phyloP scores from a whole-genome alignment of 92 coral and sea anemone genomes.

The Porites rus region DNA sequence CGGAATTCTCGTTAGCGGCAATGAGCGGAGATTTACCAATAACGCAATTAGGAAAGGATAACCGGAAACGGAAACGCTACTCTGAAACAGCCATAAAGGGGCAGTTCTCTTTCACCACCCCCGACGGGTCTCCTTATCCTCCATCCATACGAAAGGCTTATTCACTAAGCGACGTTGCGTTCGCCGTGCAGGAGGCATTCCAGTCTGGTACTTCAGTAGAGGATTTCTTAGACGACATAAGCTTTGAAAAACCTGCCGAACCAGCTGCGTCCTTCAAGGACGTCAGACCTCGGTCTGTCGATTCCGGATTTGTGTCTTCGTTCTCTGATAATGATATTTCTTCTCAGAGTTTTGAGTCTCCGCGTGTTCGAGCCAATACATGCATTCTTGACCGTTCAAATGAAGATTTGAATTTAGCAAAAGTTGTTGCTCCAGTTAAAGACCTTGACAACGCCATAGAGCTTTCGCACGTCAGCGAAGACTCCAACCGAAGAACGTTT shows the following conservation, averaged over 20 bases:
- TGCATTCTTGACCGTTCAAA: constrained; percentile 27
- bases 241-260: constrained; percentile 45
- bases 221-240: constrained; percentile 54
- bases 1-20: constrained; percentile 40
- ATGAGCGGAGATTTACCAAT: not conserved
- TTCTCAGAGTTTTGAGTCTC: constrained; percentile 28
- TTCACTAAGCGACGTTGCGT: constrained; percentile 88
- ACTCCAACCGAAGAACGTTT: constrained; percentile 72
- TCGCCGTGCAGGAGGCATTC: constrained; percentile 78
- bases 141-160: constrained; percentile 68
- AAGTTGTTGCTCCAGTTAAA: not conserved
- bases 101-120: constrained; percentile 2
- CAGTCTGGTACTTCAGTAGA: constrained; percentile 68
- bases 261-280: constrained; percentile 27
- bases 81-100: constrained; percentile 7
- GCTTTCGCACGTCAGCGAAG: not conserved
- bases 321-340: constrained; percentile 44
- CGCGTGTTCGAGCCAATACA: constrained; percentile 28
- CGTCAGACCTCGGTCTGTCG: constrained; percentile 51
- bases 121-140: constrained; percentile 58
- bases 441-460: constrained; percentile 6
- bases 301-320: constrained; percentile 42
- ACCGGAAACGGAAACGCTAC: constrained; percentile 26
- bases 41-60: not conserved
- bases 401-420: constrained; percentile 31